A percentile compares a stretch with the other conserved stretches of the same genome.
These are phyloP conservation scores for Opisthograptis luteolata DNA, from an alignment of 2,888 invertebrate genomes.

Conservation along the genomic window DNA sequence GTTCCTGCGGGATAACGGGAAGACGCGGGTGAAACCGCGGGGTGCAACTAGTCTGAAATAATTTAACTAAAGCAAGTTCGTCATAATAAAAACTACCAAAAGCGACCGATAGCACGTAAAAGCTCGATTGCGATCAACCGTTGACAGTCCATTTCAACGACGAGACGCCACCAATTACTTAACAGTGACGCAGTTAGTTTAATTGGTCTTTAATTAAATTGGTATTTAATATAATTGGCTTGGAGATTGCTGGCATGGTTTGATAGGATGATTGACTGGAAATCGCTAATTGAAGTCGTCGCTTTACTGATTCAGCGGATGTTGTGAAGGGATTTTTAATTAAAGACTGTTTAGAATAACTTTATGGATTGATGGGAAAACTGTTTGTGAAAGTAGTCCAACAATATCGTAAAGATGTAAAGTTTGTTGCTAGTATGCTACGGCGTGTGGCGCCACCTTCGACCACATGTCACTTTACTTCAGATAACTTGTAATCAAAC, in stretches of 20 bases:
- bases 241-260: constrained; percentile 33
- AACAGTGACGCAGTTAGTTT: constrained; percentile 29
- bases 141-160: constrained; percentile 31
- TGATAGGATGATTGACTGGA: constrained; percentile 42
- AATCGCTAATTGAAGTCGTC: constrained; percentile 30
- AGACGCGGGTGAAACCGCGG: too few relatives aligned
- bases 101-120: neutral
- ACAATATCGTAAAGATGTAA: too few relatives aligned
- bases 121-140: constrained; percentile 21
- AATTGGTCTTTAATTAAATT: constrained; percentile 34
- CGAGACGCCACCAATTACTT: constrained; percentile 14
- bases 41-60: too few relatives aligned
- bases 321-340: constrained; percentile 29
- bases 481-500: too few relatives aligned
- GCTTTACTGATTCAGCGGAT: constrained; percentile 29
- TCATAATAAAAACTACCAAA: too few relatives aligned
- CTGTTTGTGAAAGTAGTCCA: constrained; percentile 18
- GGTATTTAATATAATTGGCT: constrained; percentile 36
- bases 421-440: too few relatives aligned
- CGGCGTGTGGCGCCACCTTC: too few relatives aligned
- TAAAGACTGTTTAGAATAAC: constrained; percentile 20
- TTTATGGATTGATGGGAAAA: constrained; percentile 30
- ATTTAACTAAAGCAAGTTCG: too few relatives aligned
- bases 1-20: too few relatives aligned
- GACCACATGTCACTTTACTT: too few relatives aligned